Conservation (phyloP, 2,113 vertebrate species). For the Xiphias gladius region DNA sequence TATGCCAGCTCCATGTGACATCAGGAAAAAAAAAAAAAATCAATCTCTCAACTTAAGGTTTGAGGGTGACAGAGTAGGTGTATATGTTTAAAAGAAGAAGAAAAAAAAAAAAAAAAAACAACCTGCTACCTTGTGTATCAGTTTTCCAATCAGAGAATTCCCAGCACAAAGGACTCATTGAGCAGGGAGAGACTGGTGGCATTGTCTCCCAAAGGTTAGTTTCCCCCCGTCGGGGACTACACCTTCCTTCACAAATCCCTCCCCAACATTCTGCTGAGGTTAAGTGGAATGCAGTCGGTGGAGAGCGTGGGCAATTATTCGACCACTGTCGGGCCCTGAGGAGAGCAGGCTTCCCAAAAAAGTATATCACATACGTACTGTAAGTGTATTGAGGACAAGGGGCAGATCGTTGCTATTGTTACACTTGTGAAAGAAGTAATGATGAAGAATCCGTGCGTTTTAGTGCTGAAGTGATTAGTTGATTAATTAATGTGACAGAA, state of each 20-base stretch:
- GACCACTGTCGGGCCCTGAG: constrained; percentile 8
- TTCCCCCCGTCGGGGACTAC: constrained; percentile 76
- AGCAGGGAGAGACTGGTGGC: constrained; percentile 84
- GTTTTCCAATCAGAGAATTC: constrained; percentile 85
- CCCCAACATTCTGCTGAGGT: constrained; percentile 82
- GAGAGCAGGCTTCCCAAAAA: constrained; percentile 28
- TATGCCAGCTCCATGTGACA: constrained; percentile 14
- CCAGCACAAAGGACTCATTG: constrained; percentile 86
- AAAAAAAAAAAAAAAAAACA: constrained; percentile 63
- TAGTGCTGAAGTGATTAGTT: too few relatives aligned
- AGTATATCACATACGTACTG: not conserved
- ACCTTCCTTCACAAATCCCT: constrained; percentile 73
- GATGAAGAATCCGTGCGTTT: too few relatives aligned
- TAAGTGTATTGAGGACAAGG: not conserved
- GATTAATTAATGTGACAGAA: too few relatives aligned
- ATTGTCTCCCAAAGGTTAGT: constrained; percentile 89
- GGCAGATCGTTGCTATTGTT: not conserved
- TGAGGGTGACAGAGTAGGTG: constrained; percentile 40
- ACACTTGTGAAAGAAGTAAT: too few relatives aligned
- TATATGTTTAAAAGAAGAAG: constrained; percentile 55
- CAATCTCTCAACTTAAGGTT: constrained; percentile 62
- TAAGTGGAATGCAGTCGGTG: constrained; percentile 81
- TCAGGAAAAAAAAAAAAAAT: constrained; percentile 63
- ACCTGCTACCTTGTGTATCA: constrained; percentile 82
- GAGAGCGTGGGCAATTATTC: constrained; percentile 57